These are phyloP conservation scores for Temnothorax unifasciatus DNA, from an alignment of 2,888 invertebrate genomes.

Conservation along the genomic window DNA sequence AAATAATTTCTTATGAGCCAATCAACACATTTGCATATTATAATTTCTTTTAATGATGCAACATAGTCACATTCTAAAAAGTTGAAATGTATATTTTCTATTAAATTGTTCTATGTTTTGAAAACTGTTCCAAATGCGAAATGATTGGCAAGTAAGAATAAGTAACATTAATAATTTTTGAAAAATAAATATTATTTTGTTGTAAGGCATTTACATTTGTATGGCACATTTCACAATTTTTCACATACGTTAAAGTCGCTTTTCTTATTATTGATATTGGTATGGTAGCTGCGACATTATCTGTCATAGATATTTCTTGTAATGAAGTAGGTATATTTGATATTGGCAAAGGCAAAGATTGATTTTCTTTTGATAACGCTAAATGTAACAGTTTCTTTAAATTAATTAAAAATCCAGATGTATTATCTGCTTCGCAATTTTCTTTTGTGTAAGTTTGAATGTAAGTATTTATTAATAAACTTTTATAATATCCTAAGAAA, in stretches of 20 bases:
- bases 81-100: background rate
- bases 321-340: background rate
- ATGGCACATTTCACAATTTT: background rate
- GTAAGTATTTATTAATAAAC: background rate
- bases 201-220: background rate
- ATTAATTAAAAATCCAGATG: background rate
- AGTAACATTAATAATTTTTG: background rate
- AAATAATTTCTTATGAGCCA: too few species aligned
- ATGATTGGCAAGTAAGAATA: background rate
- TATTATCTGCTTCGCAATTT: background rate
- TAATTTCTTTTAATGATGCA: too few species aligned
- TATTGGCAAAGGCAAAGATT: too few species aligned
- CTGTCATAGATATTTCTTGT: background rate
- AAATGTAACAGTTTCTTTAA: background rate
- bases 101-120: background rate
- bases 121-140: background rate
- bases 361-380: too few species aligned
- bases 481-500: background rate
- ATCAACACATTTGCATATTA: too few species aligned
- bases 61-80: background rate
- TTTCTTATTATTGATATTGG: too few species aligned
- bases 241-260: background rate
- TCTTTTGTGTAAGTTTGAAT: background rate
- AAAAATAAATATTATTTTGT: background rate
- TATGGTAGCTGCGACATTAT: too few species aligned